These are phyloP conservation scores for Lepidochitona cinerea DNA, from an alignment of 2,888 invertebrate species.

Conservation along the genomic window DNA sequence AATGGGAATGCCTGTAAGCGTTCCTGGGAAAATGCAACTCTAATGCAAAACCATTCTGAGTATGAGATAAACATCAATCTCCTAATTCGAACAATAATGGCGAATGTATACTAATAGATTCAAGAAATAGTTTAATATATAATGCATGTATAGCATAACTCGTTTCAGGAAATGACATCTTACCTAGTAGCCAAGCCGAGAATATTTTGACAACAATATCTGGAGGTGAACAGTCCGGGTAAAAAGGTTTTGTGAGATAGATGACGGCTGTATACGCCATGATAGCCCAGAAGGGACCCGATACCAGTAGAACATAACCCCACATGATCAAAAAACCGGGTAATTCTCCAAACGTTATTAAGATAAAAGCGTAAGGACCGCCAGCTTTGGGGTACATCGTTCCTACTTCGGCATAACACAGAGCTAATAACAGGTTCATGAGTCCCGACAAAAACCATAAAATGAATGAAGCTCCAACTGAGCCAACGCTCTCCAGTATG, in stretches of 20 bases:
- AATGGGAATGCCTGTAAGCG: too few species aligned
- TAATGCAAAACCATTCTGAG: too few species aligned
- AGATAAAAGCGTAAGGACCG: slow-evolving; percentile 83
- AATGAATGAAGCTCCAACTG: slow-evolving; percentile 94
- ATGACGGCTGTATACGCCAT: slow-evolving; percentile 71
- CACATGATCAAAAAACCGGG: slow-evolving; percentile 75
- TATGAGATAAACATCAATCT: too few species aligned
- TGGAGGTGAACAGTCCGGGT: slow-evolving; percentile 49
- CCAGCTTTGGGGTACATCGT: slow-evolving; percentile 83
- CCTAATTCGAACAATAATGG: too few species aligned
- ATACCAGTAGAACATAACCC: slow-evolving; percentile 57
- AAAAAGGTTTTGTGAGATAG: slow-evolving; percentile 59
- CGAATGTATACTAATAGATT: too few species aligned
- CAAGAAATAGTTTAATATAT: too few species aligned
- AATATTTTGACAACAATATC: slow-evolving; percentile 48
- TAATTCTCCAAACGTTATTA: slow-evolving; percentile 72
- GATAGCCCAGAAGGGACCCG: slow-evolving; percentile 71
- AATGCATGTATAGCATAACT: too few species aligned
- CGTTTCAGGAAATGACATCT: too few species aligned
- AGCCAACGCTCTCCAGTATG: slow-evolving; percentile 86
- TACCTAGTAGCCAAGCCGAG: slow-evolving; percentile 56
- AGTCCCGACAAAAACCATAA: slow-evolving; percentile 96
- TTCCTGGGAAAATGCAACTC: too few species aligned
- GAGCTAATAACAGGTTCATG: slow-evolving; percentile 74
- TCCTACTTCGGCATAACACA: slow-evolving; percentile 86